Evolutionary conservation across 2,888 invertebrate species (phyloP), one percentile per base, ranked within the genome.

Genomic region (Synergus japonicus): DNA sequence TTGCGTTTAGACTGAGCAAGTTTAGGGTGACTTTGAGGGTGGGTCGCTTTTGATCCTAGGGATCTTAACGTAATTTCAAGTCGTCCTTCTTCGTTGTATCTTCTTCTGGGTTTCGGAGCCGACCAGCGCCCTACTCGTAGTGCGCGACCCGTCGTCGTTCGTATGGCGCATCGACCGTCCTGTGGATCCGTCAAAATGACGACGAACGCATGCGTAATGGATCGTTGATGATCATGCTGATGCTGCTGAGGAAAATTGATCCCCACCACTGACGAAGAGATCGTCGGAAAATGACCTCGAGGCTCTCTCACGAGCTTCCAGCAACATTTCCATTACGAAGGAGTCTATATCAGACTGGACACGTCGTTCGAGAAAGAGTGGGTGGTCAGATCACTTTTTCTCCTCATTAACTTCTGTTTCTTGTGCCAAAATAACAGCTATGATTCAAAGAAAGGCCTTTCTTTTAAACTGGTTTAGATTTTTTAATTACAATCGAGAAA

Each of bases 81-180:
- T 85, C 73, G 78, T 67, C 76, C 81, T 79, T 79, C 81, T 82
- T 83, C 78, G 79, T 82, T 69, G 82, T 79, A 78, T 81, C 80
- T 80, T 79, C 83, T 83, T 78, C 83, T 82, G 88, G 89, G 89
- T 90, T 91, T 91, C 91, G 90, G 90, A 91, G 91, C 90, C 91
- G 91, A 91, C 93, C 93, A 93, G 92, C 93, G 93, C 93, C 93
- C 93, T 93, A 93, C 93, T 92, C 91, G 93, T 93, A 93, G 93
- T 93, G 93, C 93, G 93, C 93, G 93, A 93, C 92, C 90, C 92
- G 93, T 93, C 93, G 93, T 94, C 94, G 94, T 94, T 94, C 94
- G 94, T 94, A 93, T 94, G 93, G 92, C 90, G 90, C 91, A 90
- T 90, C 93, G 93, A 93, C 93, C 92, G 93, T 92, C 88, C 87